phyloP scores from a whole-genome alignment of 2,888 invertebrate species.

The Drosophila diplacantha region DNA sequence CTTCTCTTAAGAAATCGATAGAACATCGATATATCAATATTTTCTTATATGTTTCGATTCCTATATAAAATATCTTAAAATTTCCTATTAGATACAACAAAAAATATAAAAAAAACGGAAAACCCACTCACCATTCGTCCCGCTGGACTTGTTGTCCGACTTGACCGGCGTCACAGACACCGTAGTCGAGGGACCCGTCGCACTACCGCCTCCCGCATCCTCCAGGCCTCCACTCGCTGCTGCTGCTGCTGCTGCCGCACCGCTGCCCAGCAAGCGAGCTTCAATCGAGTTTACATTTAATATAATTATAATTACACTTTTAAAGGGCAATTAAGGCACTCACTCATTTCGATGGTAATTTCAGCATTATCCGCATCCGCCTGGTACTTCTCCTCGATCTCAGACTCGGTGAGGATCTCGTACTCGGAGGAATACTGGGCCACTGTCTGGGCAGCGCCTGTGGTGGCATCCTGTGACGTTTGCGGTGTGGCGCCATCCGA shows the following conservation, averaged over 20 bases:
- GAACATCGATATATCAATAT: no score
- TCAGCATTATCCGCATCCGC: conserved; percentile 74
- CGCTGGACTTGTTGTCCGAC: conserved; percentile 67
- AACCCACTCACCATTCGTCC: conserved; percentile 63
- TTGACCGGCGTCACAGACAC: conserved; percentile 65
- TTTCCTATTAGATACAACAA: not conserved
- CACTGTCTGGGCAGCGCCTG: conserved; percentile 71
- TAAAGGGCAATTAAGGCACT: conserved; percentile 6
- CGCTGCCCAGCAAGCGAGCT: conserved; percentile 73
- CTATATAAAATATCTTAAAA: no score
- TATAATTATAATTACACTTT: not conserved
- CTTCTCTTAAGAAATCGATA: no score
- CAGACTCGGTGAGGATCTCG: conserved; percentile 77
- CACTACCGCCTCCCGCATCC: conserved; percentile 49
- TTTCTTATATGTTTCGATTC: no score
- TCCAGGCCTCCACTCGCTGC: conserved; percentile 60
- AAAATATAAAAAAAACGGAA: no score
- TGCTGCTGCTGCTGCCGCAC: conserved; percentile 36
- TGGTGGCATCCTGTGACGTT: conserved; percentile 74
- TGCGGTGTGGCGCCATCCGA: conserved; percentile 73
- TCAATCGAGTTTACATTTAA: not conserved
- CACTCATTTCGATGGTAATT: conserved; percentile 77
- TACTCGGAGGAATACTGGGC: conserved; percentile 77
- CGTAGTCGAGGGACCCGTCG: conserved; percentile 37
- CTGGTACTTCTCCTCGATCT: conserved; percentile 76